Evolutionary conservation across 1,140 invertebrate species (phyloP).

Genomic region (Berghia stephanieae): DNA sequence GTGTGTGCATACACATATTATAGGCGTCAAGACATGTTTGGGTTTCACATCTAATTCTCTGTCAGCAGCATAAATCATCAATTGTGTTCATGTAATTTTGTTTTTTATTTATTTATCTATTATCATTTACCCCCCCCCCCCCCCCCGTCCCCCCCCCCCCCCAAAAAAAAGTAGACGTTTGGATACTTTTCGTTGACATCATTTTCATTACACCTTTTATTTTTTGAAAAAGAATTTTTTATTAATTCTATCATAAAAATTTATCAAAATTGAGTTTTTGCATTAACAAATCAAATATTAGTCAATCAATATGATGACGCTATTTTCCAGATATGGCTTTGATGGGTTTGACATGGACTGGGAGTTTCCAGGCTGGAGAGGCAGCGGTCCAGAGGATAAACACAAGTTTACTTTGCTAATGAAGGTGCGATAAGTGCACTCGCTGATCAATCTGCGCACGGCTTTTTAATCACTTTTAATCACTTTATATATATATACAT

Average conservation of each 20-base stretch:
- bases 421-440: conserved; percentile 69
- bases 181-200: background rate
- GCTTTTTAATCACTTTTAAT: background rate
- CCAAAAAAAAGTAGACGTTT: no score
- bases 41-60: background rate
- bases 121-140: background rate
- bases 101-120: background rate
- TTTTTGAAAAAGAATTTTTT: background rate
- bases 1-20: background rate
- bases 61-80: background rate
- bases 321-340: conserved; percentile 86
- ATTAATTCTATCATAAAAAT: background rate
- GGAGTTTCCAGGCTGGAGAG: conserved; percentile 91
- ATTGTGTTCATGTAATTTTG: background rate
- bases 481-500: no score
- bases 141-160: background rate
- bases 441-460: background rate
- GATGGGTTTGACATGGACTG: conserved; percentile 96
- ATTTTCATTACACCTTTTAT: background rate
- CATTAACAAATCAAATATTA: background rate
- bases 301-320: no score
- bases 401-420: conserved; percentile 92
- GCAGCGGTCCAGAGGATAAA: conserved; percentile 88
- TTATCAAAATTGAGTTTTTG: background rate
- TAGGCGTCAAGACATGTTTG: background rate